Evolutionary conservation across 1,140 invertebrate genomes (phyloP), one percentile per base, ranked within the genome.

Genomic region (Penaeus vannamei): DNA sequence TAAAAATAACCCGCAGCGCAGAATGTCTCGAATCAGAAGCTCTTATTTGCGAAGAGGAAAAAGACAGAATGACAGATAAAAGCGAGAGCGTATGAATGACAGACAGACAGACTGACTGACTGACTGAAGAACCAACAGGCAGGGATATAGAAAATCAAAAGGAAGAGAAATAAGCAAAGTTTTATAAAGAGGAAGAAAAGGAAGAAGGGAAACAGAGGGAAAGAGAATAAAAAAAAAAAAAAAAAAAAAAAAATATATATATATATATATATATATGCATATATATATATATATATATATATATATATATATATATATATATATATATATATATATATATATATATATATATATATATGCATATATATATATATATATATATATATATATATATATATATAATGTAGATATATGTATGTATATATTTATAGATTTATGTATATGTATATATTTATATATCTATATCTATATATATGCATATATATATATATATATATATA

Each of bases 271-370:
- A n/a, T 80, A 53, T 80, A 53, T 53, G 23, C 36, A 80, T 80
- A 80, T 32, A 53, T 80, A 32, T 53, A 26, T 42, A 80, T 80
- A 17, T 42, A 53, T 80, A 53, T 80, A 36, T 80, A 53, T 80
- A 23, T 80, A 42, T 53, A 53, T 80, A 53, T 53, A 80, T 80
- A 80, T 36, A 53, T n/a, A 53, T 80, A 53, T n/a, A 80, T 80
- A 53, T 80, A 53, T 53, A 36, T 80, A 36, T 80, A n/a, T 53
- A 36, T 80, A n/a, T 42, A n/a, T 80, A 36, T 80, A 36, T 80
- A n/a, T 80, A 36, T 53, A n/a, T 80, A 80, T 42, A n/a, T 42
- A 12, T 53, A n/a, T 80, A n/a, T 80, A 7, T 80, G 29, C 36
- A 42, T 20, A n/a, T 80, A 53, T 80, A 80, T 19, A 22, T 80